phyloP scores from a whole-genome alignment of 2,888 invertebrate genomes.

The Drosophila pegasa region DNA sequence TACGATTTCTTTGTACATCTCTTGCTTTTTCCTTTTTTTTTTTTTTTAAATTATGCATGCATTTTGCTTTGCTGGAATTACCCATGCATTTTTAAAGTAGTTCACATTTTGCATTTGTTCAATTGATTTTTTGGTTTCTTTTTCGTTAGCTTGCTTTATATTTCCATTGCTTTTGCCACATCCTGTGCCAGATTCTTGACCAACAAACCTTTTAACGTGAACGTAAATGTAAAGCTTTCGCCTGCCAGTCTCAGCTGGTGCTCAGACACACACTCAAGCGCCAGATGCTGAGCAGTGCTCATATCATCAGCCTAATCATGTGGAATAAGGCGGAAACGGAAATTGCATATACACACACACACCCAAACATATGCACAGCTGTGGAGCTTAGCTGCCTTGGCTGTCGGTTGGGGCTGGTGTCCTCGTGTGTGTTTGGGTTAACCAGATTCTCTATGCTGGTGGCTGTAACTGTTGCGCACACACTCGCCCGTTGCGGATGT shows the following conservation, averaged over 20 bases:
- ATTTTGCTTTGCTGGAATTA: neutral
- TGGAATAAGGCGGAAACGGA: constrained; percentile 76
- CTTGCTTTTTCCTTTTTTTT: neutral
- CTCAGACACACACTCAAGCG: constrained; percentile 24
- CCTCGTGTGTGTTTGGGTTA: constrained; percentile 30
- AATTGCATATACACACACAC: constrained; percentile 58
- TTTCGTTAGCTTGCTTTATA: neutral
- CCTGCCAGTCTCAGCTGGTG: constrained; percentile 5
- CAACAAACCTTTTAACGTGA: constrained; percentile 5
- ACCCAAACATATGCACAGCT: neutral
- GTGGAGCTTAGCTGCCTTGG: constrained; percentile 8
- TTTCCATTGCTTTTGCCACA: neutral
- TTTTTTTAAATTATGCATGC: neutral
- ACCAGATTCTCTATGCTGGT: constrained; percentile 53
- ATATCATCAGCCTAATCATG: constrained; percentile 75
- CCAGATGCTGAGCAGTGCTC: constrained; percentile 44
- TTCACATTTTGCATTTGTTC: constrained; percentile 15
- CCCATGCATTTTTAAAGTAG: neutral
- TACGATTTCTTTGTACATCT: neutral
- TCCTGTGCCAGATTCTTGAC: neutral
- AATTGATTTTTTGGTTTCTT: constrained; percentile 18
- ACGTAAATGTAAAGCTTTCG: constrained; percentile 1
- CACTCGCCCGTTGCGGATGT: constrained; percentile 45
- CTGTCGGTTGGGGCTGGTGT: constrained; percentile 19
- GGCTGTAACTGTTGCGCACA: constrained; percentile 17